Evolutionary conservation across 2,888 invertebrate species (phyloP), one percentile per base, ranked within the genome.

Genomic region (Myopa tessellatipennis): DNA sequence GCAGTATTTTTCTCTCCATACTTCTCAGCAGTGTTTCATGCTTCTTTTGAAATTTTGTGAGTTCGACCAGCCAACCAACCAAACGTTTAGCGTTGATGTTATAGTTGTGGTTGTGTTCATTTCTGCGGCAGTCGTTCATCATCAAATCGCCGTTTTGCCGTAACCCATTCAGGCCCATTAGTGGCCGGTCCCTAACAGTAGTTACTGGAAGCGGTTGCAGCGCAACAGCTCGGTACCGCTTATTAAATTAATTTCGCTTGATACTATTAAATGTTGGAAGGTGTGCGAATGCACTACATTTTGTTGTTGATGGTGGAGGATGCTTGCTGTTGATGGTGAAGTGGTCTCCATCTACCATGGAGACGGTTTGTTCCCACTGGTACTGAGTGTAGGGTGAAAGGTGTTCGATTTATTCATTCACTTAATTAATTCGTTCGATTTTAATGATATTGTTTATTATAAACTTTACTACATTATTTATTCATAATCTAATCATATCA

Each of bases 231-330:
- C 40, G 40, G 58, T 58, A 52, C 68, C 68, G 73, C 73, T 77
- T 77, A 77, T 77, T 77, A 77, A 77, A 77, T 68, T 77, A 77
- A 77, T 77, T 77, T 69, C 40, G 38, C n/a, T 71, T 67, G 71
- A 72, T 72, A 52, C 16, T 58, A 60, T 70, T 76, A 71, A 76
- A 70, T 76, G 63, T n/a, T 70, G 61, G 60, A 71, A 65, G 63
- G 63, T 61, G 68, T 68, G 75, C 68, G 74, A 65, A 34, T 52
- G 73, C 26, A 45, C 61, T 26, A 61, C 72, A 6, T 38, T 52
- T 36, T 5, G n/a, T 36, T 36, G 65, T 65, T 65, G 65, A 16
- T 68, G 68, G 26, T 60, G 18, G 74, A 36, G 34, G 36, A n/a
- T 16, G 45, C 14, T 74, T 50, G 4, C 36, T 36, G 34, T 12